Evolutionary conservation across 2,113 vertebrate species (phyloP), one percentile per base, ranked within the genome.

Genomic region (Silurus asotus): DNA sequence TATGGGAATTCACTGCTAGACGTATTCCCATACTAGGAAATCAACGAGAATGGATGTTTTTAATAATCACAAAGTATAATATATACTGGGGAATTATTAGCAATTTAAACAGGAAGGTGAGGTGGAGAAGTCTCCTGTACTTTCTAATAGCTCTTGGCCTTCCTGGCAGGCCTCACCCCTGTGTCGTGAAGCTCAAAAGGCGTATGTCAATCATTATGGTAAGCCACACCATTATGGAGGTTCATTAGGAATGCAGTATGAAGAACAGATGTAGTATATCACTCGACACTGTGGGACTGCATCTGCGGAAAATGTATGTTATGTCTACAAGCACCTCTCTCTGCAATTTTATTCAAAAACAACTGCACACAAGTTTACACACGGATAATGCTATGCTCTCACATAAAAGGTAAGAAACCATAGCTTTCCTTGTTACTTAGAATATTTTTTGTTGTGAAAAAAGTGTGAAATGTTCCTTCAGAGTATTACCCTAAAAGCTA

Each of bases 201-300:
- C 96, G 96, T 97, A 96, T 97, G 97, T 99, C 97, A 98, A 98
- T 98, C 98, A 97, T 97, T 97, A 96, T 96, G 96, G 96, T 96
- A 96, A 97, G 95, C 96, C 95, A 79, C 48, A 79, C 72, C 49
- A 79, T 56, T 79, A 56, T 51, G 62, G 25, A 85, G 3, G 48
- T 92, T 98, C 97, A 98, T 97, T 99, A 97, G 96, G 95, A 97
- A 97, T 97, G 96, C 96, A 97, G 97, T 97, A 97, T 98, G 96
- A 98, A 96, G 96, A 96, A 96, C 97, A 97, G 97, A 98, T 97
- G 97, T 97, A 90, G 97, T 96, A 97, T 96, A 96, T 98, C 97
- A 98, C 96, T 97, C 96, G 97, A 97, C 96, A 96, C 92, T 95
- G 94, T 95, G 95, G 96, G 96, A 97, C 97, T 97, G 96, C 96